These are phyloP conservation scores for Drosophila chauvacae DNA, from an alignment of 1,140 invertebrate species.

Conservation along the genomic window DNA sequence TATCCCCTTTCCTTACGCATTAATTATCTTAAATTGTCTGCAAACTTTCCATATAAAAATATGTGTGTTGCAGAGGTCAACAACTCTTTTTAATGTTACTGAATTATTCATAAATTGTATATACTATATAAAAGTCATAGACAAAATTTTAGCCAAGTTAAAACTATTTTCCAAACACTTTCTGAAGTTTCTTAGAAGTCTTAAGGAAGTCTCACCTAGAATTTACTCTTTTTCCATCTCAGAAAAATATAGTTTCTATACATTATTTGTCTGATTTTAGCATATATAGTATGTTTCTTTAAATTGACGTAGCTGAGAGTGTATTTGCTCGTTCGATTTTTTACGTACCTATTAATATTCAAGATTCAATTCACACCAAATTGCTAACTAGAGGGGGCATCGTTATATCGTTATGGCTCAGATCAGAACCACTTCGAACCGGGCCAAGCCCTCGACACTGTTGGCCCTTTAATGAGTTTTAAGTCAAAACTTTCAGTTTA, in stretches of 20 bases:
- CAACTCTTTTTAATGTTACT: neutral
- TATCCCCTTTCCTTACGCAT: neutral
- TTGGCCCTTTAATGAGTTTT: neutral
- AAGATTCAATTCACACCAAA: constrained; percentile 18
- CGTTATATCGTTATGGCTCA: neutral
- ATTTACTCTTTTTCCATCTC: neutral
- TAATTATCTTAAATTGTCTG: neutral
- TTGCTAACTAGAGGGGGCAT: constrained; percentile 2
- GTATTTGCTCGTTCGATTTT: constrained; percentile 6
- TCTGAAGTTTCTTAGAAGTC: neutral
- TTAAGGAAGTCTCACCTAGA: neutral
- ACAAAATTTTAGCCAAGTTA: neutral
- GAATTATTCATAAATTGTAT: too few relatives aligned
- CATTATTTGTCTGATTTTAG: neutral
- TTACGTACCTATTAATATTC: constrained; percentile 7
- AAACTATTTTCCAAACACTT: too few relatives aligned
- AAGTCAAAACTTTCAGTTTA: constrained; percentile 13
- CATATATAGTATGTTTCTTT: constrained; percentile 5
- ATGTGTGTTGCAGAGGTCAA: neutral
- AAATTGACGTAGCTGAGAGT: neutral
- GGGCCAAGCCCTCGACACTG: constrained; percentile 15
- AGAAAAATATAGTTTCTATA: neutral
- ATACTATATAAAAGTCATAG: too few relatives aligned
- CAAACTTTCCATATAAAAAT: neutral
- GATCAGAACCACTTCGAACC: constrained; percentile 13